phyloP scores from a whole-genome alignment of 2,888 invertebrate genomes.

The Azorinus chamasolen region DNA sequence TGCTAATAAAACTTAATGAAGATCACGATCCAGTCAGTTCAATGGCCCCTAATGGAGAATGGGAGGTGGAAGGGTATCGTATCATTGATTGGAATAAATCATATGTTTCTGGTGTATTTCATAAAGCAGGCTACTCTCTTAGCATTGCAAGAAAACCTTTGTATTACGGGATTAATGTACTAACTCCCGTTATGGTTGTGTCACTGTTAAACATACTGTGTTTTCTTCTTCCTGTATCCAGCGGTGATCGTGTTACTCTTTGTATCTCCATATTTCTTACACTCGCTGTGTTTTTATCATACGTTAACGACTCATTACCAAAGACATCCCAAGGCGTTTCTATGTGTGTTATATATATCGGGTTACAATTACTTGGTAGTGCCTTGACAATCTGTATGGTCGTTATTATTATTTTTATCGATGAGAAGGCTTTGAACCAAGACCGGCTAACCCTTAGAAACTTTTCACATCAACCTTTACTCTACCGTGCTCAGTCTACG shows the following conservation, averaged over 20 bases:
- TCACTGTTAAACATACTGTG: conserved; percentile 58
- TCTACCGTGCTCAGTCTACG: no score
- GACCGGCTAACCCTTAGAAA: no score
- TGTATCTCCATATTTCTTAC: conserved; percentile 67
- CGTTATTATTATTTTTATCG: conserved; percentile 17
- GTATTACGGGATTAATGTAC: conserved; percentile 61
- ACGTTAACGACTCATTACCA: conserved; percentile 58
- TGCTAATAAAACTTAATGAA: no score
- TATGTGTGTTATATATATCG: conserved; percentile 61
- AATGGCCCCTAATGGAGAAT: no score
- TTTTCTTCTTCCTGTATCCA: conserved; percentile 62
- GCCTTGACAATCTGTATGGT: conserved; percentile 53
- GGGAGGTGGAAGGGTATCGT: no score
- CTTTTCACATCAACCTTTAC: no score
- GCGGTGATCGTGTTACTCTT: conserved; percentile 65
- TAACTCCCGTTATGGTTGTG: conserved; percentile 60
- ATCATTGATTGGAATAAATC: no score
- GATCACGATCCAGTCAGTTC: no score
- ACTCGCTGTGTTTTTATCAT: conserved; percentile 67
- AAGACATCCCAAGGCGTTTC: conserved; percentile 62
- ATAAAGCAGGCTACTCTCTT: conserved; percentile 1
- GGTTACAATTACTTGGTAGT: conserved; percentile 63
- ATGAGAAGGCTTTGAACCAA: no score
- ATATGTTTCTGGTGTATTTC: no score
- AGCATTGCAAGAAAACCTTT: conserved; percentile 50